Base-by-base conservation (phyloP, 2,888 invertebrate species). In the Dorcus parallelipipedus region DNA sequence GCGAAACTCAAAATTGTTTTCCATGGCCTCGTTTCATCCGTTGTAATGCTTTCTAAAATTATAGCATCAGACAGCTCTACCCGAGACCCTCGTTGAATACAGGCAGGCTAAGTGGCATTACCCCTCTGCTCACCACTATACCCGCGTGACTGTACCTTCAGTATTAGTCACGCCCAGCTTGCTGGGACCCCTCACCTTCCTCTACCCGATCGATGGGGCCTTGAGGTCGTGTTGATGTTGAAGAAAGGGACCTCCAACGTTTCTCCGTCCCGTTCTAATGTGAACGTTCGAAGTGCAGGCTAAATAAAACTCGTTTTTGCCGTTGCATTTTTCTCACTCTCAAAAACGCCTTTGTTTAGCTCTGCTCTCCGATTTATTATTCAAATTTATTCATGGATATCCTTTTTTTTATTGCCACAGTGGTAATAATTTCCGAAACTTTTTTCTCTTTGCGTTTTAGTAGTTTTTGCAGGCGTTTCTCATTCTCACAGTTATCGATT, bases 1-100 rank as follows among this genome's bases (percentile, higher is more conserved):
- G n/a, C 14, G 47, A 26, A 20, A 51, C 38, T 45, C 56, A 48
- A 56, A 56, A 56, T 51, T 52, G 39, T 38, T 38, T 56, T 56
- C 56, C 51, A 47, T 56, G 56, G 48, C 56, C 56, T 56, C 56
- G 47, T 52, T 56, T 38, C 54, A 48, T 47, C 54, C 52, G 56
- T 52, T 50, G 52, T 49, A 26, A 42, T 41, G 55, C 56, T 56
- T 56, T 56, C 56, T 56, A 56, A 56, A 52, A 56, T 56, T 56
- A 56, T 56, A 56, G 56, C 56, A 56, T 52, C 56, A 39, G 33
- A 38, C 39, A 17, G 38, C 50, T 50, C 50, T 39, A 38, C 20
- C 3, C 40, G 38, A 49, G 49, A 49, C 39, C 40, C 40, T 39
- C 40, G 50, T 50, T 50, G 40, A 51, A 40, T 41, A 23, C 45